phyloP scores from a whole-genome alignment of 2,888 invertebrate genomes.

The Stenurella melanura region DNA sequence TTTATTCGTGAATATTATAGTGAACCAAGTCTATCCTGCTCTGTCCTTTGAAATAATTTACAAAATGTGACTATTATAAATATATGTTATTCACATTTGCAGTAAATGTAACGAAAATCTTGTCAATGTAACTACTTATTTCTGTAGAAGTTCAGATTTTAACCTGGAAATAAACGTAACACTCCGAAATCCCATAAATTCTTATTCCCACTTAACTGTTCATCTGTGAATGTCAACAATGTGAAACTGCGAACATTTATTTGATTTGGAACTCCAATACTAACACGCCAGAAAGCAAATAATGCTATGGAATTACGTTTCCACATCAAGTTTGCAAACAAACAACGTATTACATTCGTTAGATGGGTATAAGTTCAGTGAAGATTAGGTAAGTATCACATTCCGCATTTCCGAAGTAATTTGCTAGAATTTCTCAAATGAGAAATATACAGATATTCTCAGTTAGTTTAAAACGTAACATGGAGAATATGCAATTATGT shows the following conservation, averaged over 20 bases:
- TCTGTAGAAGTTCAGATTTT: no score
- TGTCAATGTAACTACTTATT: no score
- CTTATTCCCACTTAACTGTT: conserved; percentile 5
- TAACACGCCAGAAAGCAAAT: conserved; percentile 14
- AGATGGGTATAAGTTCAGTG: conserved; percentile 18
- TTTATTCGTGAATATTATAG: no score
- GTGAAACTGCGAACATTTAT: conserved; percentile 24
- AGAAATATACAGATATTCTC: neutral
- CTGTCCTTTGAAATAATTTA: no score
- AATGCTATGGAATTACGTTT: conserved; percentile 18
- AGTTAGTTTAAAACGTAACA: neutral
- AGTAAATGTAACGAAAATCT: no score
- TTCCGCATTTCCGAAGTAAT: conserved; percentile 21
- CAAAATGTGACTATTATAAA: no score
- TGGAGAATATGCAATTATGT: neutral
- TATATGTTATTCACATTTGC: no score
- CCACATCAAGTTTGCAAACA: conserved; percentile 21
- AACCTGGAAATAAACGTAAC: neutral
- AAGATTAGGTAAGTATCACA: conserved; percentile 20
- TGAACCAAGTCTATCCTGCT: no score
- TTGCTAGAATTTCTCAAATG: neutral
- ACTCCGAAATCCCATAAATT: conserved; percentile 2
- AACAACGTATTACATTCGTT: conserved; percentile 25
- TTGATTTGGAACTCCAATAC: conserved; percentile 17
- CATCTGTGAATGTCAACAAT: conserved; percentile 17